phyloP scores from a whole-genome alignment of 2,888 invertebrate genomes.

The Neria commutata region DNA sequence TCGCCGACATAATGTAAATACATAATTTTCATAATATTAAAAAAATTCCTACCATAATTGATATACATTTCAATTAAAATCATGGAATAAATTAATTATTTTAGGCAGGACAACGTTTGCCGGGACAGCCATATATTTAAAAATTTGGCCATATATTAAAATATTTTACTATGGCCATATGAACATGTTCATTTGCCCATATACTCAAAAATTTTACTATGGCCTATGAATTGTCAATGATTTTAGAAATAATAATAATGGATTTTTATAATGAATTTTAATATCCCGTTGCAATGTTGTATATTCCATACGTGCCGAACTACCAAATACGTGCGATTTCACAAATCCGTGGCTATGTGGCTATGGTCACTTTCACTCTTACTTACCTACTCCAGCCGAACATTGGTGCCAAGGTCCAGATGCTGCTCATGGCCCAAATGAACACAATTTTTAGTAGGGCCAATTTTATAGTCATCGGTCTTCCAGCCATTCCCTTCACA shows the following conservation, averaged over 20 bases:
- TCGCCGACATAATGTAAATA: neutral
- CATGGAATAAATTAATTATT: too few relatives aligned
- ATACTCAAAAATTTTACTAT: too few relatives aligned
- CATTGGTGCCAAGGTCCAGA: slow-evolving; percentile 83
- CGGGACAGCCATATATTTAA: too few relatives aligned
- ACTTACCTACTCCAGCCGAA: slow-evolving; percentile 89
- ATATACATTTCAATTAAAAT: neutral
- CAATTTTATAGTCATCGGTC: slow-evolving; percentile 81
- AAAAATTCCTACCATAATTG: neutral
- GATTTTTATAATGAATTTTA: too few relatives aligned
- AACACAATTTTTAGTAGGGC: slow-evolving; percentile 78
- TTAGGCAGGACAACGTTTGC: too few relatives aligned
- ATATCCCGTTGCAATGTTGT: too few relatives aligned
- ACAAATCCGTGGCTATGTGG: neutral
- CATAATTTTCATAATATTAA: neutral
- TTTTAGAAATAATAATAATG: too few relatives aligned
- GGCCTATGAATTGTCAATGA: too few relatives aligned
- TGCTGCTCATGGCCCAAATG: slow-evolving; percentile 78
- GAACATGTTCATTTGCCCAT: too few relatives aligned
- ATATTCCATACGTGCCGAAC: too few relatives aligned
- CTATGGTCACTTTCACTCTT: neutral
- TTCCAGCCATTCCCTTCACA: slow-evolving; percentile 86
- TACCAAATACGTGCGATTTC: neutral
- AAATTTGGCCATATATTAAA: too few relatives aligned
- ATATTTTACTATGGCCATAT: too few relatives aligned